These are phyloP conservation scores for Heliconius charithonia DNA, from an alignment of 2,888 invertebrate genomes.

Conservation along the genomic window DNA sequence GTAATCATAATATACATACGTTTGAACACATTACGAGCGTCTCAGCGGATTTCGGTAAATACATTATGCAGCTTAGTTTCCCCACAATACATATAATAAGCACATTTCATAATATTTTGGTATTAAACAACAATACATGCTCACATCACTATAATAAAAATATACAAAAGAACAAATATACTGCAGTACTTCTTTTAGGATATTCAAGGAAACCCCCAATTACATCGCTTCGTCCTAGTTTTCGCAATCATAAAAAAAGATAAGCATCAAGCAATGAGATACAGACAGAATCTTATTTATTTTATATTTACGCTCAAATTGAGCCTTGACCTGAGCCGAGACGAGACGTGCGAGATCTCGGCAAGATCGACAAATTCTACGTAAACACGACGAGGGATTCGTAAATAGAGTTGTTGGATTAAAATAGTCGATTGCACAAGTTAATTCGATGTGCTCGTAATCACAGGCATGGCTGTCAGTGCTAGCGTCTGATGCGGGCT, in stretches of 20 bases:
- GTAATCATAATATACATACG: not conserved
- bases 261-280: slow-evolving; percentile 75
- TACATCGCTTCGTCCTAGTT: slow-evolving; percentile 69
- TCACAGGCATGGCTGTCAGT: slow-evolving; percentile 44
- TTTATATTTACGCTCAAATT: slow-evolving; percentile 75
- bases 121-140: not conserved
- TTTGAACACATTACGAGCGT: not conserved
- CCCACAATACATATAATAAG: not conserved
- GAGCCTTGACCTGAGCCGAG: slow-evolving; percentile 67
- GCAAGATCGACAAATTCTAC: slow-evolving; percentile 50
- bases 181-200: slow-evolving; percentile 33
- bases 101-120: not conserved
- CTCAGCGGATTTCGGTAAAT: not conserved
- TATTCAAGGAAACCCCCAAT: slow-evolving; percentile 61
- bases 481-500: slow-evolving; percentile 60
- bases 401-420: slow-evolving; percentile 48
- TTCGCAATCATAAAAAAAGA: slow-evolving; percentile 77
- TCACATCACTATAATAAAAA: not conserved
- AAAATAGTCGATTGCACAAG: slow-evolving; percentile 49
- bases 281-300: slow-evolving; percentile 74
- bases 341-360: slow-evolving; percentile 54
- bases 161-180: slow-evolving; percentile 26
- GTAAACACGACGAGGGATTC: slow-evolving; percentile 47
- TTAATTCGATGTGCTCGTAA: slow-evolving; percentile 49
- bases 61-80: slow-evolving; percentile 1